Evolutionary conservation across 2,797 vertebrate genomes (phyloP).

Genomic region (Cyprinella venusta): DNA sequence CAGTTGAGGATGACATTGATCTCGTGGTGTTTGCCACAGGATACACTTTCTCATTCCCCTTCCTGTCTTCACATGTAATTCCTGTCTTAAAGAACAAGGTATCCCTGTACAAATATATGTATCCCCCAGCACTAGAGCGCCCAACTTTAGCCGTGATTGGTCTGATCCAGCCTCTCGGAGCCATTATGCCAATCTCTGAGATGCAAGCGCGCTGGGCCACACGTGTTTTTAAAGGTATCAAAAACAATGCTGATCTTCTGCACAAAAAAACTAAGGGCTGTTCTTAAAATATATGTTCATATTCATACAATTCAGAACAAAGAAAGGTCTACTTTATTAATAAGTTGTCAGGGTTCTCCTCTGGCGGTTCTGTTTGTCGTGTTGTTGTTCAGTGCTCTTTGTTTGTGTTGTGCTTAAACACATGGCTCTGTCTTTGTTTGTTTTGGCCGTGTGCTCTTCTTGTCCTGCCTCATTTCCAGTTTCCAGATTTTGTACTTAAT

Average conservation of each 20-base stretch:
- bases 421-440: too few species aligned
- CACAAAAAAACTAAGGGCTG: neutral
- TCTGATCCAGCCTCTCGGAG: slow-evolving; percentile 79
- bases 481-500: too few species aligned
- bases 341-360: too few species aligned
- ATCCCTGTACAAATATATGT: slow-evolving; percentile 79
- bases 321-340: too few species aligned
- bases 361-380: too few species aligned
- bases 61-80: slow-evolving; percentile 73
- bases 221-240: slow-evolving; percentile 81
- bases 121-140: slow-evolving; percentile 74
- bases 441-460: too few species aligned
- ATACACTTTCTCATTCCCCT: slow-evolving; percentile 82
- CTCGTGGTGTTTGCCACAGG: slow-evolving; percentile 84
- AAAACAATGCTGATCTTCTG: neutral
- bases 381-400: too few species aligned
- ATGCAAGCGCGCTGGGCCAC: slow-evolving; percentile 82
- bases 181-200: slow-evolving; percentile 83
- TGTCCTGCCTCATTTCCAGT: too few species aligned
- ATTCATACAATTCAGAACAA: too few species aligned
- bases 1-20: slow-evolving; percentile 76
- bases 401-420: too few species aligned
- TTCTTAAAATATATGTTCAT: too few species aligned
- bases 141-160: slow-evolving; percentile 80
- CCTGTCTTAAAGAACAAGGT: slow-evolving; percentile 72